Percentiles rank a stretch among this genome's conserved stretches.
These are phyloP conservation scores for Samia ricini DNA, from an alignment of 1,140 invertebrate genomes.

Conservation along the genomic window DNA sequence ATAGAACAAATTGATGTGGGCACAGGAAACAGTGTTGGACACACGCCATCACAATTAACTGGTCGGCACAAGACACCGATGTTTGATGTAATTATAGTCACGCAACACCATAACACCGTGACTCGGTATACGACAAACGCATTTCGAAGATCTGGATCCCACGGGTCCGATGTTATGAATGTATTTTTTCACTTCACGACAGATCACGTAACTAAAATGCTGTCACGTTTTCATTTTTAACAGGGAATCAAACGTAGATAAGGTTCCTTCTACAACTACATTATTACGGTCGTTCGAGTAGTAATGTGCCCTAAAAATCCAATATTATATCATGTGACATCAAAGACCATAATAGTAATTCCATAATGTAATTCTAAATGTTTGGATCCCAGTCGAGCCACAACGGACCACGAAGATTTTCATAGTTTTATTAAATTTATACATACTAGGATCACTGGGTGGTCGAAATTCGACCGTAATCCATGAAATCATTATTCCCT, in stretches of 20 bases:
- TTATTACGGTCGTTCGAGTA: background rate
- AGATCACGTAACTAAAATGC: background rate
- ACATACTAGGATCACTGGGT: too few relatives aligned
- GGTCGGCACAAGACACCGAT: conserved; percentile 48
- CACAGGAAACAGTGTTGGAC: conserved; percentile 50
- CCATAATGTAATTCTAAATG: too few relatives aligned
- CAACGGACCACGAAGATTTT: too few relatives aligned
- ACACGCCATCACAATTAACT: conserved; percentile 57
- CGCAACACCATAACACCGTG: conserved; percentile 34
- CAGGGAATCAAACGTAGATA: background rate
- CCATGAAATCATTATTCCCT: too few relatives aligned
- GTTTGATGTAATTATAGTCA: conserved; percentile 56
- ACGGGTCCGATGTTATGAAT: conserved; percentile 16
- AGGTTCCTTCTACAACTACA: background rate
- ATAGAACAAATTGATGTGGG: conserved; percentile 30
- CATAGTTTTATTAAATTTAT: too few relatives aligned
- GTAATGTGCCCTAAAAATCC: too few relatives aligned
- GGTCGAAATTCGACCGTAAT: too few relatives aligned
- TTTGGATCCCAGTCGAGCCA: too few relatives aligned
- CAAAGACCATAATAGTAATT: too few relatives aligned
- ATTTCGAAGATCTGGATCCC: conserved; percentile 27
- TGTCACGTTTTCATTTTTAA: background rate
- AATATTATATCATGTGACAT: too few relatives aligned
- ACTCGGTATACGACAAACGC: conserved; percentile 24
- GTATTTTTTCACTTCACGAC: background rate